These are phyloP conservation scores for Ischnura elegans DNA, from an alignment of 2,888 invertebrate species.

Conservation along the genomic window DNA sequence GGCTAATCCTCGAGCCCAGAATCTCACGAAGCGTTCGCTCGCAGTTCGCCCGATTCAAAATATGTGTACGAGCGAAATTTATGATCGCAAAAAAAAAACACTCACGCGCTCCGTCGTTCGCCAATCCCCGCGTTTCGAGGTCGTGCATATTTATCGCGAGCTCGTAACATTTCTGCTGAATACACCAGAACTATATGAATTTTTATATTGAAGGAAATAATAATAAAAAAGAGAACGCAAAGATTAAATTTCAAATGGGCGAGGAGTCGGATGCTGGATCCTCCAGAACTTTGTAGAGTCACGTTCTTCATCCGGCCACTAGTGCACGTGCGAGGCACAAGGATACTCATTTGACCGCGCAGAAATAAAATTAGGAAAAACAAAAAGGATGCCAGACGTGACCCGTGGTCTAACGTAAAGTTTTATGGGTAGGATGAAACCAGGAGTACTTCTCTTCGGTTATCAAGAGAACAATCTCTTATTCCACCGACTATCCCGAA, in stretches of 20 bases:
- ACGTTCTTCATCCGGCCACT: not conserved
- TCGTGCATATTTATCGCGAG: not conserved
- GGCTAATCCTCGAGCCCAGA: not conserved
- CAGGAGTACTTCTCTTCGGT: not conserved
- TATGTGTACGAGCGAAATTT: too few relatives aligned
- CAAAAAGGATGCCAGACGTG: not conserved
- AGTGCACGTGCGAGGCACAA: not conserved
- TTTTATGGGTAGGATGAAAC: not conserved
- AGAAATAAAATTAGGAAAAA: conserved; percentile 2
- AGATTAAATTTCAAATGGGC: not conserved
- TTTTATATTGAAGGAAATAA: too few relatives aligned
- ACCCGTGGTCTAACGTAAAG: not conserved
- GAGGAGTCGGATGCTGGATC: not conserved
- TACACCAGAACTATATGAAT: too few relatives aligned
- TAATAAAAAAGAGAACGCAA: not conserved
- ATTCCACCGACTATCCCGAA: not conserved
- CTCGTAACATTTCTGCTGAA: not conserved
- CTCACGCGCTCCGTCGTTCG: too few relatives aligned
- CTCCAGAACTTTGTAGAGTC: not conserved
- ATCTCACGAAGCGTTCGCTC: too few relatives aligned
- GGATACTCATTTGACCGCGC: not conserved
- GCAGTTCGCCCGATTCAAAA: too few relatives aligned
- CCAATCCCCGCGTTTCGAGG: too few relatives aligned
- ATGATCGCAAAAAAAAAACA: too few relatives aligned
- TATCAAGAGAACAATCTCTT: not conserved